Evolutionary conservation across 2,113 vertebrate species (phyloP).

Genomic region (Xiphias gladius): DNA sequence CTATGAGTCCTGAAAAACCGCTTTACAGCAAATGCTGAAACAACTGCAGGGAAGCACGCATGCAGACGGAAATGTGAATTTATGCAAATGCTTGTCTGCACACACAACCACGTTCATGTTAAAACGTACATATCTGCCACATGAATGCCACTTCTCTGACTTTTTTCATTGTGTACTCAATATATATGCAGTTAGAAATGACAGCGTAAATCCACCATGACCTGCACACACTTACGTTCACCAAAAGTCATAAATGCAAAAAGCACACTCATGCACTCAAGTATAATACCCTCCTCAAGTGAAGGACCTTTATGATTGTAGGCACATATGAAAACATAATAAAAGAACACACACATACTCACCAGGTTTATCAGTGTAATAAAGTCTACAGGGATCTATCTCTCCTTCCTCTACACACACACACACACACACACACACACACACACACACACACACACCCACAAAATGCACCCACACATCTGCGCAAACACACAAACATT

Average conservation of each 20-base stretch:
- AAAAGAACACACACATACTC: constrained; percentile 12
- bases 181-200: neutral
- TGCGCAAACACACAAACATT: neutral
- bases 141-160: neutral
- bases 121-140: neutral
- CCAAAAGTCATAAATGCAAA: neutral
- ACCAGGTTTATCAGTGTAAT: constrained; percentile 10
- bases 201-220: neutral
- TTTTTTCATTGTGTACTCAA: neutral
- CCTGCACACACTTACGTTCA: neutral
- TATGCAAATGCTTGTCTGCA: neutral
- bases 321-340: constrained; percentile 24
- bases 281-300: constrained; percentile 7
- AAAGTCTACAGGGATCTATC: constrained; percentile 10
- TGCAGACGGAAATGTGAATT: constrained; percentile 6
- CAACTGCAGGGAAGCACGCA: constrained; percentile 23
- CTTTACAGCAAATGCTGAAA: constrained; percentile 39
- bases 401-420: neutral
- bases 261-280: neutral
- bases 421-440: neutral
- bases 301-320: constrained; percentile 19
- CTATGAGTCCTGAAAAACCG: constrained; percentile 55
- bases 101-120: neutral
- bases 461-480: neutral
- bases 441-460: neutral